Evolutionary conservation across 2,113 vertebrate genomes (phyloP), one percentile per base, ranked within the genome.

Genomic region (Aegotheles bennettii): DNA sequence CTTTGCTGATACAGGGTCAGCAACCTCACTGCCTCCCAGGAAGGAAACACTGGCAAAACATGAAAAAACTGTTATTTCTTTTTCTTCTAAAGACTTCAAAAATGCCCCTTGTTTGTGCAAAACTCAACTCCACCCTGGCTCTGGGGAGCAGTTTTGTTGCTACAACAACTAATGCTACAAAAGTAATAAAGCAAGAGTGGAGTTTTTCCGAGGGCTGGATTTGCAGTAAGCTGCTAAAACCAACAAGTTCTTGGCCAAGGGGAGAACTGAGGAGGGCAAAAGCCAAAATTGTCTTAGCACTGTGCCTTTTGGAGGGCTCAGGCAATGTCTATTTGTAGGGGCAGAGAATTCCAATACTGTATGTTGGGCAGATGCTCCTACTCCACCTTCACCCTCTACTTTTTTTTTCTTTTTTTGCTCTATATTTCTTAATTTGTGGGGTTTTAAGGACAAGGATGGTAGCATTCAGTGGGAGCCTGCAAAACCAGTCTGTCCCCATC

Each of bases 151-250:
- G 0, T 28, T 88, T 81, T 59, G 82, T 95, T 93, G 89, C 87
- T 90, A 89, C 88, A 94, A 91, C 86, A 91, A 63, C 74, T 29
- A 67, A 57, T 10, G 24, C 73, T 82, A 10, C 48, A 48, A 38
- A 86, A 73, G 33, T 40, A 94, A 38, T 89, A 87, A 65, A 73
- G 31, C 65, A 45, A 47, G 38, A 83, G 56, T 25, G 65, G 26
- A 82, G 57, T 45, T 84, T 87, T 96, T 95, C 95, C 93, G 80
- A 35, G 3, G 10, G 31, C 20, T 78, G 76, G 59, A 64, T 95
- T 95, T 94, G 53, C 59, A 45, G 77, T 61, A 87, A 61, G 61
- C 76, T 79, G 89, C 33, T 89, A 59, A 95, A 95, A 68, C 47
- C 69, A 92, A 50, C 4, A 3, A 0, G 3, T 83, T 93, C 73